Evolutionary conservation across 2,797 vertebrate genomes (phyloP).

Genomic region (Margarornis squamiger): DNA sequence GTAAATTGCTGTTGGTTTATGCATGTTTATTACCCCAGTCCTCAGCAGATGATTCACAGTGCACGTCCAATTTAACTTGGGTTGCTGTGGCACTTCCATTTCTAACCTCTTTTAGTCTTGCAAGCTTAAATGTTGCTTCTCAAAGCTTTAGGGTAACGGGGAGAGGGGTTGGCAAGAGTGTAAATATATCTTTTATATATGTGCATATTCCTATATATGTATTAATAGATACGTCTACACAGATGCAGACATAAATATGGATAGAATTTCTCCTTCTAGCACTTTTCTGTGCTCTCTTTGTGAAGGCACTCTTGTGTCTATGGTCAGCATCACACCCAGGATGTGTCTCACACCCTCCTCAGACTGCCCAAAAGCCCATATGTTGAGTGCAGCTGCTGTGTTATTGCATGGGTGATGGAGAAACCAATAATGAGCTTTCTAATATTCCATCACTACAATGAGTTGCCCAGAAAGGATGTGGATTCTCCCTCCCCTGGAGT

Average conservation of each 20-base stretch:
- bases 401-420: rapidly evolving
- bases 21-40: not conserved
- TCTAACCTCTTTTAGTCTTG: not conserved
- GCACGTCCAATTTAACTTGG: not conserved
- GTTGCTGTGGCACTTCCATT: not conserved
- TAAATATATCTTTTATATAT: not conserved
- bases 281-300: not conserved
- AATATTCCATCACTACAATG: not conserved
- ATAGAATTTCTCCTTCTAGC: not conserved
- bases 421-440: rapidly evolving
- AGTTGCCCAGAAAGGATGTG: not conserved
- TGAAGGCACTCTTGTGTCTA: not conserved
- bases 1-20: slow-evolving; percentile 2
- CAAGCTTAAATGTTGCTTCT: not conserved
- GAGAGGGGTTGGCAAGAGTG: not conserved
- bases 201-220: not conserved
- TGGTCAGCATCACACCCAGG: not conserved
- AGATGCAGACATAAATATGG: not conserved
- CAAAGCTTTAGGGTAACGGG: not conserved
- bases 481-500: not conserved
- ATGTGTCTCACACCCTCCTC: not conserved
- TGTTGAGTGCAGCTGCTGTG: not conserved
- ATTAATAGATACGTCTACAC: not conserved
- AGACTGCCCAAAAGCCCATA: not conserved
- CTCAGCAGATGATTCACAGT: not conserved